Percentiles rank a stretch among this genome's conserved stretches.
Conservation (phyloP, 2,888 invertebrate genomes). For the Blastobasis lacticolella region DNA sequence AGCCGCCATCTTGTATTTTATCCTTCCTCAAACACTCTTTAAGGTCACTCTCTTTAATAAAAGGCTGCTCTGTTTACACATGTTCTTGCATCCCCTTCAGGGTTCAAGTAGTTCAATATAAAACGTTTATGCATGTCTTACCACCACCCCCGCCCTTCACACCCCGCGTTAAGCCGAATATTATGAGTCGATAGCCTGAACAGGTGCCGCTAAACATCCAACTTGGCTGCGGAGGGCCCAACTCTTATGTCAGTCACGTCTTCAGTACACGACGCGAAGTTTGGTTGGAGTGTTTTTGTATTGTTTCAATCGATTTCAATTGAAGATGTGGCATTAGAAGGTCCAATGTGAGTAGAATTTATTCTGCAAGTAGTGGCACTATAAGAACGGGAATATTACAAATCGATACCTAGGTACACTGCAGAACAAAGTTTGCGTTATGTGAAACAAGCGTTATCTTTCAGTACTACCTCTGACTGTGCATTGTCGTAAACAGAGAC, state of each 20-base stretch:
- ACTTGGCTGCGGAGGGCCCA: slow-evolving; percentile 26
- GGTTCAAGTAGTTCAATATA: slow-evolving; percentile 37
- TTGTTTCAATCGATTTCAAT: slow-evolving; percentile 19
- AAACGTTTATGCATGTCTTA: slow-evolving; percentile 24
- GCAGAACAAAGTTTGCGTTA: too few relatives aligned
- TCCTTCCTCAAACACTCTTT: too few relatives aligned
- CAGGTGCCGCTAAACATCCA: slow-evolving; percentile 70
- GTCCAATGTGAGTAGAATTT: too few relatives aligned
- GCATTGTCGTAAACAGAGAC: slow-evolving; percentile 12
- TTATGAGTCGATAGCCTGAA: slow-evolving; percentile 66
- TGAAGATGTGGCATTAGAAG: slow-evolving; percentile 6
- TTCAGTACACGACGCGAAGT: slow-evolving; percentile 21
- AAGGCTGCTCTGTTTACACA: slow-evolving; percentile 17
- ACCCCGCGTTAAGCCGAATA: slow-evolving; percentile 69
- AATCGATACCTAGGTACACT: too few relatives aligned
- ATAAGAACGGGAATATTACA: too few relatives aligned
- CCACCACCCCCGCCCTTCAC: slow-evolving; percentile 17
- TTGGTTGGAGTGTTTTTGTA: slow-evolving; percentile 6
- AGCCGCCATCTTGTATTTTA: too few relatives aligned
- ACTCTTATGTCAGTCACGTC: slow-evolving; percentile 39
- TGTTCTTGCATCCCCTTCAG: slow-evolving; percentile 16
- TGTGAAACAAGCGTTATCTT: too few relatives aligned
- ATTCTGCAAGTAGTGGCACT: too few relatives aligned
- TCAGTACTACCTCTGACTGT: too few relatives aligned
- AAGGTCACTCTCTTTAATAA: neutral